Base-by-base conservation (phyloP, 1,140 invertebrate genomes). In the Trichonephila inaurata region DNA sequence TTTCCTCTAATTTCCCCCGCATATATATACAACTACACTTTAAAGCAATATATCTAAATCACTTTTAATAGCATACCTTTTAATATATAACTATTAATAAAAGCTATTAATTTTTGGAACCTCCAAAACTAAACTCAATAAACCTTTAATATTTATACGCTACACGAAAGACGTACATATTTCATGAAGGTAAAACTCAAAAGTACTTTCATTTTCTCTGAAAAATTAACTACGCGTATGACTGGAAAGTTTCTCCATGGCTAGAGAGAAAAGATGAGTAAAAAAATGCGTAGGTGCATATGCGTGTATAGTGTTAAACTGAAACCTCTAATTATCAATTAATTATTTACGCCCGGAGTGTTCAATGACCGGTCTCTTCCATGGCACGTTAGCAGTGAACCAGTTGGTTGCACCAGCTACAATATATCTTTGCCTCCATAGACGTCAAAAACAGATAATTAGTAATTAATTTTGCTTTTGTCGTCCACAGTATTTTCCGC, bases 391-490 rank as follows among this genome's bases (percentile, higher is more conserved):
- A 61, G 28, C 60, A 83, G 33, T 51, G 61, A 91, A 91, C 90
- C 90, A 83, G 77, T 91, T 85, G 81, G 24, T 44, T 83, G 90
- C 44, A 83, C 61, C 60, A 19, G 82, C 82, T 86, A 44, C 64
- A 58, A 92, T 92, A 92, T 92, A 92, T 92, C 91, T 92, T 92
- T 86, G n/a, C 91, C 91, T 92, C 85, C 91, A 92, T 87, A 92
- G 83, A 92, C 62, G 91, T 87, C 91, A 92, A 87, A 92, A 92
- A 87, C 91, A 92, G 91, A 64, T 86, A 92, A 92, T 92, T 86
- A 87, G 91, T 92, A 92, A 92, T 92, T 92, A 92, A 92, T 92
- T 92, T 92, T 92, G 82, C 91, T 92, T 92, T 92, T 92, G 82
- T 86, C 82, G 62, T 69, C 19, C 82, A 14, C 82, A 87, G 91